phyloP scores from a whole-genome alignment of 2,888 invertebrate species.

The Mellilla xanthometata region DNA sequence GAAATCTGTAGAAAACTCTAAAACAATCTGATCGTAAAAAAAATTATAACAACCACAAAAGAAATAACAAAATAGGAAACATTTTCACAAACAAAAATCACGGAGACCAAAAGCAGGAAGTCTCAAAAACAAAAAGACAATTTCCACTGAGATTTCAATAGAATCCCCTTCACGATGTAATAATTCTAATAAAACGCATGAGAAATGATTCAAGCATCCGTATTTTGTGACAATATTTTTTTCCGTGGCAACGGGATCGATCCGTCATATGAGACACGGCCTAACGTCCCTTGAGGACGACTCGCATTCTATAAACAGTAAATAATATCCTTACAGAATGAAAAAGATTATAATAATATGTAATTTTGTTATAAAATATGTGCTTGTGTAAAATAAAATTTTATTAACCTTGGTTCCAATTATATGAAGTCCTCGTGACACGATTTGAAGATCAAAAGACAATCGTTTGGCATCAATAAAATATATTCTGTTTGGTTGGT shows the following conservation, averaged over 20 bases:
- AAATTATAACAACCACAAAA: no score
- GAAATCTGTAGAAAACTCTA: no score
- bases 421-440: no score
- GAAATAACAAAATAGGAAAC: neutral
- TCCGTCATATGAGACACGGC: conserved; percentile 64
- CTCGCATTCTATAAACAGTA: conserved; percentile 6
- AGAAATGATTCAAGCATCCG: conserved; percentile 33
- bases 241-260: conserved; percentile 51
- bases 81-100: conserved; percentile 1
- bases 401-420: no score
- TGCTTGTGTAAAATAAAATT: no score
- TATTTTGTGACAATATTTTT: conserved; percentile 46
- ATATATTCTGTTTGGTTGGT: no score
- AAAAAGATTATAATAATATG: no score
- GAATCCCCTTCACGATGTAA: conserved; percentile 30
- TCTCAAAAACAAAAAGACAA: conserved; percentile 24
- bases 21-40: no score
- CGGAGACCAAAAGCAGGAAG: conserved; percentile 12
- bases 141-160: conserved; percentile 30
- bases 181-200: conserved; percentile 36
- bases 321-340: neutral
- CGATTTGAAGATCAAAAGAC: no score
- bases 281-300: conserved; percentile 48
- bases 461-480: no score
- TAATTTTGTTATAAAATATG: no score